Evolutionary conservation across 1,140 invertebrate species (phyloP), one percentile per base, ranked within the genome.

Genomic region (Drosophila ananassae): DNA sequence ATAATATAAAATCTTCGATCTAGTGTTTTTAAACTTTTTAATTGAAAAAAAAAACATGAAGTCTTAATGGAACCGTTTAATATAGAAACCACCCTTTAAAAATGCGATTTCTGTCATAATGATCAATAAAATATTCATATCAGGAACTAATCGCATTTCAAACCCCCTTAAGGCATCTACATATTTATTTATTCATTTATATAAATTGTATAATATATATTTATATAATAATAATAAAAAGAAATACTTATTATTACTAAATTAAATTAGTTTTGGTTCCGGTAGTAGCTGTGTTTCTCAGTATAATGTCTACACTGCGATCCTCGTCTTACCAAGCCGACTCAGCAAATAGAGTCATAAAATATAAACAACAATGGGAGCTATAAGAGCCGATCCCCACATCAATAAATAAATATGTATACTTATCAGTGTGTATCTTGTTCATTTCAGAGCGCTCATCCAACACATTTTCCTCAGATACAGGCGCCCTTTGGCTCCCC

Each of bases 401-500:
- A n/a, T n/a, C n/a, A n/a, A 28, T 28, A 28, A 28, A 28, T 28
- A 28, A 28, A 28, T 28, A n/a, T n/a, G n/a, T n/a, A 28, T 6
- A 28, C 25, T 28, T 6, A 28, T 28, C 0, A 0, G 1, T 32
- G 32, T 32, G 2, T 37, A n/a, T 37, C 3, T 34, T 34, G 0
- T 34, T 34, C 8, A 21, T 63, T 74, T 6, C 59, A 91, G 90
- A 91, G 58, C 90, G 90, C 47, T 90, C 90, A 39, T 90, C 79
- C 7, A 91, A 89, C 63, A 77, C 76, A 63, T 91, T 60, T 74
- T 61, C 56, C 51, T 68, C 90, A 30, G 95, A 95, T 77, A 93
- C 95, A 73, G 93, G 95, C 83, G 95, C 93, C 53, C 92, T 96
- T 47, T 97, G 96, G 96, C 84, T 96, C 79, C 95, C 96, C 77